Evolutionary conservation across 2,797 vertebrate species (phyloP).

Genomic region (Leptoclinus maculatus): DNA sequence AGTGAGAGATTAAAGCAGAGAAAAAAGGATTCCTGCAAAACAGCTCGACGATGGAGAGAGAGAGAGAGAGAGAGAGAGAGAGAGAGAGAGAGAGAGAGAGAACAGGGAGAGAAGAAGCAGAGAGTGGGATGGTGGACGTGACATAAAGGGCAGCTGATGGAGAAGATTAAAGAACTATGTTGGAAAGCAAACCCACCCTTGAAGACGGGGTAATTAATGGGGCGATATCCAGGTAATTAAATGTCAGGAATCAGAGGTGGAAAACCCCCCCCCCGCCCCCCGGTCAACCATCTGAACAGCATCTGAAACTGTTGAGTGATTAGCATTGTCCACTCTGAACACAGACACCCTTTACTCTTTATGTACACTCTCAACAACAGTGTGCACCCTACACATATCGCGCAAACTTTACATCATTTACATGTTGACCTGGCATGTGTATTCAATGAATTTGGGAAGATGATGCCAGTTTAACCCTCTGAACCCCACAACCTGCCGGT

Average conservation of each 20-base stretch:
- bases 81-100: too few species aligned
- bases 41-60: background rate
- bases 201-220: background rate
- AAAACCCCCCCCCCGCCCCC: background rate
- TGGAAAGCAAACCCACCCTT: background rate
- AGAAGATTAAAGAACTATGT: background rate
- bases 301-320: too few species aligned
- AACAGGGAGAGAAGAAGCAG: background rate
- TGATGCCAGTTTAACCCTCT: background rate
- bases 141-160: background rate
- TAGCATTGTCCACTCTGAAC: too few species aligned
- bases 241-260: background rate
- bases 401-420: too few species aligned
- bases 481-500: too few species aligned
- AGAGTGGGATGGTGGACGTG: background rate
- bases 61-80: background rate
- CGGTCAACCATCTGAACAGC: too few species aligned
- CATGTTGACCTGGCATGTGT: background rate
- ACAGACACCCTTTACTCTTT: too few species aligned
- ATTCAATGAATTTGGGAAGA: background rate
- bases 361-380: too few species aligned
- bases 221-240: background rate
- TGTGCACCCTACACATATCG: too few species aligned
- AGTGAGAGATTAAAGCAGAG: background rate
- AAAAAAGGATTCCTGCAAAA: background rate